These are phyloP conservation scores for Galaxea fascicularis DNA, from an alignment of 92 coral and sea anemone species.

Conservation along the genomic window DNA sequence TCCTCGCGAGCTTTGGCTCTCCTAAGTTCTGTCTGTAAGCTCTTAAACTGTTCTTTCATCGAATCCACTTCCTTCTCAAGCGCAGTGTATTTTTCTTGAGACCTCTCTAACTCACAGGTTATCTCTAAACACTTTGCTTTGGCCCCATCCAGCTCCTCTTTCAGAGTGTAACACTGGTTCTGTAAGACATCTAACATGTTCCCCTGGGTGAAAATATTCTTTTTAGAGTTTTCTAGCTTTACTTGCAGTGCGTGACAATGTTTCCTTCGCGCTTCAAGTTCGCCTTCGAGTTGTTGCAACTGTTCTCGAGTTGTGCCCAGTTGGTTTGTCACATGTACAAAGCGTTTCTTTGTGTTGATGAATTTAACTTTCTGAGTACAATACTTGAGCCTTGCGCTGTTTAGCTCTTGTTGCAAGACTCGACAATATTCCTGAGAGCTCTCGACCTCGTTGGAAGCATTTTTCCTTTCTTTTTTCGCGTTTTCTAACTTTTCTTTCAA, in stretches of 20 bases:
- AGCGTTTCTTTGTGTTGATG: slow-evolving; percentile 90
- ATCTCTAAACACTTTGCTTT: slow-evolving; percentile 72
- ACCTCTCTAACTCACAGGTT: slow-evolving; percentile 79
- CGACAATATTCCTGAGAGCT: slow-evolving; percentile 87
- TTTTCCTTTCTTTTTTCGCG: slow-evolving; percentile 67
- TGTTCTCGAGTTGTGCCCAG: slow-evolving; percentile 77
- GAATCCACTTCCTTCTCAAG: slow-evolving; percentile 75
- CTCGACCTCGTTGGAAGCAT: slow-evolving; percentile 58
- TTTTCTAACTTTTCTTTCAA: slow-evolving; percentile 80
- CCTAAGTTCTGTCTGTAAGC: slow-evolving; percentile 74
- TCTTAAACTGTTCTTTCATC: slow-evolving; percentile 75
- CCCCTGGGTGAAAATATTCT: slow-evolving; percentile 90
- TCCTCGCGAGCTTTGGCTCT: slow-evolving; percentile 86
- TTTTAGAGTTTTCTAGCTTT: slow-evolving; percentile 84
- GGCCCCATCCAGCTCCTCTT: slow-evolving; percentile 86
- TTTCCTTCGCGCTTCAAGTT: slow-evolving; percentile 84
- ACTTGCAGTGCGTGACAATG: slow-evolving; percentile 80
- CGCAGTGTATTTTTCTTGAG: slow-evolving; percentile 71
- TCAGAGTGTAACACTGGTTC: slow-evolving; percentile 89
- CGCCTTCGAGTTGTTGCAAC: slow-evolving; percentile 71
- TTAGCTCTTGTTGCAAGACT: slow-evolving; percentile 89
- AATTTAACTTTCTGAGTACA: slow-evolving; percentile 95
- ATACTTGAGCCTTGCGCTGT: slow-evolving; percentile 89
- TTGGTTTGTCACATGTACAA: slow-evolving; percentile 76
- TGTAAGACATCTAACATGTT: slow-evolving; percentile 94